Conservation (phyloP, 2,797 vertebrate species). For the Acrossocheilus fasciatus region DNA sequence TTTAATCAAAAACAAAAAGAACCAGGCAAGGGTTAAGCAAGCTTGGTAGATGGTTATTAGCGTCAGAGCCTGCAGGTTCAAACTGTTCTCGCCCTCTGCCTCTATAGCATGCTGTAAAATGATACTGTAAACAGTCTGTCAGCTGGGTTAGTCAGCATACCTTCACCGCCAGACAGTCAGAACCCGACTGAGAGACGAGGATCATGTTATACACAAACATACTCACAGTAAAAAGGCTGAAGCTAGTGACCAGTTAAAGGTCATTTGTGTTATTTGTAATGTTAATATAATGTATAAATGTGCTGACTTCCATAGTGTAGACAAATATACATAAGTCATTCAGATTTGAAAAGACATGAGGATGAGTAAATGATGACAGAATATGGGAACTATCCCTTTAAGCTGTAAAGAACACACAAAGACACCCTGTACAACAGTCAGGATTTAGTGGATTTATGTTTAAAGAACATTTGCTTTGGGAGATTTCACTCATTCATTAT, state of each 20-base stretch:
- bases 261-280: background rate
- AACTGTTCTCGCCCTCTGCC: slow-evolving; percentile 12
- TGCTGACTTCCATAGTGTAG: background rate
- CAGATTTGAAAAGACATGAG: background rate
- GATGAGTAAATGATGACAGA: background rate
- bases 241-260: slow-evolving; percentile 1
- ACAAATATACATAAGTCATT: background rate
- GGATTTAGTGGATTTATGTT: slow-evolving; percentile 40
- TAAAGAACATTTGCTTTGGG: slow-evolving; percentile 38
- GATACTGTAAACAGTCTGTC: slow-evolving; percentile 54
- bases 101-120: slow-evolving; percentile 44
- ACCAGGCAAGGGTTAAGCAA: background rate
- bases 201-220: slow-evolving; percentile 50
- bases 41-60: slow-evolving; percentile 13
- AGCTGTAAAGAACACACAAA: background rate
- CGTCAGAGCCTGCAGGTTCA: slow-evolving; percentile 21
- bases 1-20: slow-evolving; percentile 14
- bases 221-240: background rate
- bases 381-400: background rate
- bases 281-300: background rate
- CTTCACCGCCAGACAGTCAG: slow-evolving; percentile 39
- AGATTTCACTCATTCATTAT: background rate
- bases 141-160: slow-evolving; percentile 51
- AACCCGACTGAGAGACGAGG: slow-evolving; percentile 38
- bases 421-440: background rate